phyloP scores from a whole-genome alignment of 2,797 vertebrate species.

The Danio albolineatus region DNA sequence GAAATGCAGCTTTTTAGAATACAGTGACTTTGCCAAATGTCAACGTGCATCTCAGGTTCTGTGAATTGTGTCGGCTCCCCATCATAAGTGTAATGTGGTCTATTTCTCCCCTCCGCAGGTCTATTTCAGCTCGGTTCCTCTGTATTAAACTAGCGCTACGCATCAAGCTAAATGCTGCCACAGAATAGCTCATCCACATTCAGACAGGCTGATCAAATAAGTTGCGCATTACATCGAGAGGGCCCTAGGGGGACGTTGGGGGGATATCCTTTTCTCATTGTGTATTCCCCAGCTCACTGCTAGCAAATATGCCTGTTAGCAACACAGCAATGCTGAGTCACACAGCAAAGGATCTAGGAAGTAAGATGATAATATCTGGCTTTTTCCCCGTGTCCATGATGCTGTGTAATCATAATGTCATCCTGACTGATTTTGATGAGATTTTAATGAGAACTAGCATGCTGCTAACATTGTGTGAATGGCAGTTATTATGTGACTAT shows the following conservation, averaged over 20 bases:
- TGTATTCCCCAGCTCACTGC: conserved; percentile 69
- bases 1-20: background rate
- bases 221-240: conserved; percentile 28
- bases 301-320: conserved; percentile 70
- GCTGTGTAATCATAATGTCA: conserved; percentile 54
- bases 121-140: conserved; percentile 1
- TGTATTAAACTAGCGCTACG: background rate
- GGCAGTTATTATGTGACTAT: background rate
- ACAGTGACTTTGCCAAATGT: background rate
- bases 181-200: conserved; percentile 28
- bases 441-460: background rate
- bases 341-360: conserved; percentile 69
- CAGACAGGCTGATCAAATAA: conserved; percentile 41
- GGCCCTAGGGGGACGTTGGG: conserved; percentile 72
- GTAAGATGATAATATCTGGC: conserved; percentile 70
- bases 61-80: background rate
- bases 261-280: conserved; percentile 72
- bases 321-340: conserved; percentile 71
- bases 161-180: background rate
- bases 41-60: background rate
- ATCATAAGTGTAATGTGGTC: conserved; percentile 11
- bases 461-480: conserved; percentile 12
- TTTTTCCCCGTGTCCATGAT: conserved; percentile 51
- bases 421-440: conserved; percentile 26
- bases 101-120: background rate